Conservation (phyloP, 2,888 invertebrate genomes). For the Drosophila kanekoi region DNA sequence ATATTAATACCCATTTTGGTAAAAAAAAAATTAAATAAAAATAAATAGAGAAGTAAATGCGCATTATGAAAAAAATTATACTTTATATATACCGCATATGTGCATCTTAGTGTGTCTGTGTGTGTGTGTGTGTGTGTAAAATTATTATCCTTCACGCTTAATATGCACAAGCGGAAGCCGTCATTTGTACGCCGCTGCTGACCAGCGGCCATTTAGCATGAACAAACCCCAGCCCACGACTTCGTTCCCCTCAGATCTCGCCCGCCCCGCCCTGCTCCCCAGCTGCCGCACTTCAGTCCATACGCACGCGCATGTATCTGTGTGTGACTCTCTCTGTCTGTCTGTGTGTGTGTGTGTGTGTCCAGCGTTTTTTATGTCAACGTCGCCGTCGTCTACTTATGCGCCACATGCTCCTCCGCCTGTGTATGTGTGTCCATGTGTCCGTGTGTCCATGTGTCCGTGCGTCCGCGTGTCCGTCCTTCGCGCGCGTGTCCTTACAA, state of each 20-base stretch:
- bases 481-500: slow-evolving; percentile 70
- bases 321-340: slow-evolving; percentile 1
- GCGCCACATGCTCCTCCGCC: slow-evolving; percentile 61
- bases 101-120: slow-evolving; percentile 3
- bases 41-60: slow-evolving; percentile 24
- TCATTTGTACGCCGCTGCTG: slow-evolving; percentile 78
- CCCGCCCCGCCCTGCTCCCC: background rate
- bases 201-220: slow-evolving; percentile 75
- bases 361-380: slow-evolving; percentile 53
- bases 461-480: slow-evolving; percentile 39
- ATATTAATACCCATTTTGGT: slow-evolving; percentile 77
- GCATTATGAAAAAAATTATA: slow-evolving; percentile 54
- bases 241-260: background rate
- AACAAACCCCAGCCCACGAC: slow-evolving; percentile 9
- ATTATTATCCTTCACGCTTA: slow-evolving; percentile 81
- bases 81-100: slow-evolving; percentile 46
- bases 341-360: slow-evolving; percentile 25
- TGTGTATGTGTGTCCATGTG: slow-evolving; percentile 6
- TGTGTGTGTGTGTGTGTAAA: slow-evolving; percentile 57
- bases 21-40: slow-evolving; percentile 16
- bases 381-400: slow-evolving; percentile 68
- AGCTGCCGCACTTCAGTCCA: slow-evolving; percentile 1
- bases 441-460: background rate
- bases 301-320: slow-evolving; percentile 10
- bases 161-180: slow-evolving; percentile 81